Conservation (phyloP, 2,113 vertebrate genomes). For the Triplophysa dalaica region DNA sequence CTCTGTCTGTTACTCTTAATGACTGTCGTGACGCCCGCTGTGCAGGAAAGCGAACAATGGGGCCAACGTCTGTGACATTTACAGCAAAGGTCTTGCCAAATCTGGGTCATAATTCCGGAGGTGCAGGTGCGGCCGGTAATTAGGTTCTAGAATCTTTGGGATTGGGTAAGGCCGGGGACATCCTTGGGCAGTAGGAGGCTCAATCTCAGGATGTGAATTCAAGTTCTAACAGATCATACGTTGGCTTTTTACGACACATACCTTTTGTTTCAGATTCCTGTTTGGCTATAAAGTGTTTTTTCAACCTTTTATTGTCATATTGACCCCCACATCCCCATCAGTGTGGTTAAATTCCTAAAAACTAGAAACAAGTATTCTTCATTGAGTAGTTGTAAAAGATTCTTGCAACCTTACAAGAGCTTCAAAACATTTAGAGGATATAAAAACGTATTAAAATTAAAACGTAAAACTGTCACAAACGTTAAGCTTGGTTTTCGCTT, state of each 20-base stretch:
- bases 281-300: too few relatives aligned
- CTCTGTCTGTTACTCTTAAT: slow-evolving; percentile 42
- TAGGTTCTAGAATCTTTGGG: background rate
- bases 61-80: slow-evolving; percentile 19
- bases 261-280: too few relatives aligned
- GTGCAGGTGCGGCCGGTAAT: slow-evolving; percentile 18
- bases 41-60: slow-evolving; percentile 30
- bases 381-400: background rate
- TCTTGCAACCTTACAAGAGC: background rate
- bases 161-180: background rate
- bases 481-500: background rate
- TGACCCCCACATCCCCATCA: background rate
- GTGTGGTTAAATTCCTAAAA: background rate
- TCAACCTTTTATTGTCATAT: background rate
- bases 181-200: background rate
- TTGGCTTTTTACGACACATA: too few relatives aligned
- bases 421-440: background rate
- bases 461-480: background rate
- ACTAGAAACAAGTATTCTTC: background rate
- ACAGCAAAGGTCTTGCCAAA: slow-evolving; percentile 28
- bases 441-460: background rate
- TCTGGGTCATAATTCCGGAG: slow-evolving; percentile 10
- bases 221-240: too few relatives aligned
- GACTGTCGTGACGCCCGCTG: slow-evolving; percentile 23
- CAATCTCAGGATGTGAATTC: background rate